These are phyloP conservation scores for Cryptocephalus primarius DNA, from an alignment of 2,888 invertebrate genomes.

Conservation along the genomic window DNA sequence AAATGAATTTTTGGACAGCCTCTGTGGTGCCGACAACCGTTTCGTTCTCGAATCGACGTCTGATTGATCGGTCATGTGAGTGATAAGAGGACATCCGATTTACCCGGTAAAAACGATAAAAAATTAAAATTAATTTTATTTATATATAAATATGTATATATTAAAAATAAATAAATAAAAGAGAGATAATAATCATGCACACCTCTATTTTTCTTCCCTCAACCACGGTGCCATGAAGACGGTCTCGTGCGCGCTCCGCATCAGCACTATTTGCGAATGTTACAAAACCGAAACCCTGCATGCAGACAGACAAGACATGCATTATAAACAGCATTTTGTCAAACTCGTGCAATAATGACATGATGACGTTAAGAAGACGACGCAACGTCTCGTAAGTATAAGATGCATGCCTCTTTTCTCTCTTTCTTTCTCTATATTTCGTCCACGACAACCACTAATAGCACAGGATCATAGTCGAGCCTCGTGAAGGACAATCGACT, in stretches of 20 bases:
- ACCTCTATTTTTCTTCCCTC: conserved; percentile 99
- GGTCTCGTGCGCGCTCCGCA: conserved; percentile 99
- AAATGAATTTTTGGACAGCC: no score
- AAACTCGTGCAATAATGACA: conserved; percentile 59
- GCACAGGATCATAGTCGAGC: neutral
- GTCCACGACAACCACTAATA: neutral
- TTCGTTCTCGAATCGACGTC: no score
- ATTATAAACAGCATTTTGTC: conserved; percentile 69
- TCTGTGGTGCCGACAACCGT: no score
- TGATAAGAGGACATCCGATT: no score
- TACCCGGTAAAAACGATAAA: no score
- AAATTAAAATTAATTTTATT: no score
- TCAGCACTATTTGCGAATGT: conserved; percentile 99
- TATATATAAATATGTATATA: no score
- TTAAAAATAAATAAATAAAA: conserved; percentile 4
- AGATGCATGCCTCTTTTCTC: neutral
- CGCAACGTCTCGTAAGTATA: conserved; percentile 1
- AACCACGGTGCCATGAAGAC: conserved; percentile 99
- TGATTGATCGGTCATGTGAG: no score
- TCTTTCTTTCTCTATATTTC: neutral
- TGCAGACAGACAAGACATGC: conserved; percentile 95
- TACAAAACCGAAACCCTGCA: conserved; percentile 99
- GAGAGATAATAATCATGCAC: conserved; percentile 60
- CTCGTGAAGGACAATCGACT: no score
- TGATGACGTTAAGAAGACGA: conserved; percentile 41